Base-by-base conservation (phyloP, 1,140 invertebrate species). In the Bombus turneri region DNA sequence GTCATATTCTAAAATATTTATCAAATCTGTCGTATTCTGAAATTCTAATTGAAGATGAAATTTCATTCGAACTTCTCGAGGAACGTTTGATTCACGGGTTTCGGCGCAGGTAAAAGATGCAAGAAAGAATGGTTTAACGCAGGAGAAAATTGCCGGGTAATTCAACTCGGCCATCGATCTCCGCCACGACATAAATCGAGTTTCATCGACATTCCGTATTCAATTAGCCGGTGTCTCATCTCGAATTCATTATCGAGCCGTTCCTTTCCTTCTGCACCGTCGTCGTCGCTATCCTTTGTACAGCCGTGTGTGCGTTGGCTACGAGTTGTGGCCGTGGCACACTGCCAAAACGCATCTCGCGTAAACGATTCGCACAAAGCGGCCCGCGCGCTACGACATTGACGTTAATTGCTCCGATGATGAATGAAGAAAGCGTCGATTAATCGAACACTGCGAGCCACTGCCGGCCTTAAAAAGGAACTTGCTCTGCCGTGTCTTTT, bases 401-500 rank as follows among this genome's bases (percentile, higher is more conserved):
- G 87, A 85, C 79, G 89, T 88, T 90, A 90, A 90, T 90, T 87
- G 86, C 81, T 82, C 25, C 41, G 85, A 88, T 86, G 87, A 87
- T 88, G 87, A 87, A 79, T 82, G 85, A 90, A 88, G 83, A 87
- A 53, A 76, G 68, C 57, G 73, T 80, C 85, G 85, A 87, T 87
- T 88, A 82, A 88, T 88, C 81, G 88, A 80, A 73, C n/a, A 64
- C 66, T 2, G 53, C 53, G 62, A 68, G 59, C 39, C 41, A 22
- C 62, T 31, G 18, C 5, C 37, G 28, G 47, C 25, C 66, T 78
- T 62, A 62, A 84, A 71, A 84, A 78, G 82, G 6, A 59, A 59
- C 25, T 71, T 3, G 43, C 62, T 13, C 22, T 13, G 39, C 3
- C 59, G 39, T n/a, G 47, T 39, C 34, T 43, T 22, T 31, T 31